Percentiles rank a stretch among this genome's conserved stretches.
phyloP scores from a whole-genome alignment of 2,113 vertebrate genomes.

The Chaenogobius annularis region DNA sequence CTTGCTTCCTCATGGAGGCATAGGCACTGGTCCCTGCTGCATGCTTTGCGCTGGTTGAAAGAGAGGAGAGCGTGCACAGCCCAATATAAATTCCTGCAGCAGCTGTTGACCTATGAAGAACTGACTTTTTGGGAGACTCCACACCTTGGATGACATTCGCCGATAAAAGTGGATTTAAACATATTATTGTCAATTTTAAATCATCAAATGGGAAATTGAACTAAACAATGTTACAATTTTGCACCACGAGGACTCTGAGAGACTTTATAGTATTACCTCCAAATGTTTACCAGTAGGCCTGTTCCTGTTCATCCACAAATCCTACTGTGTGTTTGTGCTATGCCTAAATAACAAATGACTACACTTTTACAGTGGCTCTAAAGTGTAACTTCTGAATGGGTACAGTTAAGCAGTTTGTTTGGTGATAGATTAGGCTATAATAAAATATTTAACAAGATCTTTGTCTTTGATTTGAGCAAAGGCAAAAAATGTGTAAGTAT shows the following conservation, averaged over 20 bases:
- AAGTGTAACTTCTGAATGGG: slow-evolving; percentile 10
- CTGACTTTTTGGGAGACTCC: slow-evolving; percentile 69
- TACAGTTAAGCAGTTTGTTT: slow-evolving; percentile 20
- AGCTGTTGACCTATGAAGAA: slow-evolving; percentile 69
- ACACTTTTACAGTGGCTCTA: slow-evolving; percentile 8
- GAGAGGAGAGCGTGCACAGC: slow-evolving; percentile 65
- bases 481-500: background rate
- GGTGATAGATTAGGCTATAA: slow-evolving; percentile 4
- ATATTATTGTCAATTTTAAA: background rate
- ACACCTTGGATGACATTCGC: slow-evolving; percentile 61
- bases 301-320: slow-evolving; percentile 5
- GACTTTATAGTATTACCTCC: slow-evolving; percentile 6
- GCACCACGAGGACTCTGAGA: slow-evolving; percentile 13
- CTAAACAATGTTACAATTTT: background rate
- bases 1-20: slow-evolving; percentile 74
- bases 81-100: slow-evolving; percentile 68
- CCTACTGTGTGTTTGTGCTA: slow-evolving; percentile 13
- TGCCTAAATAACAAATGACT: slow-evolving; percentile 1
- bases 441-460: slow-evolving; percentile 24
- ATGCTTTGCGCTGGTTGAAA: slow-evolving; percentile 70
- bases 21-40: slow-evolving; percentile 59
- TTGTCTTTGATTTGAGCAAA: background rate
- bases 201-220: slow-evolving; percentile 8
- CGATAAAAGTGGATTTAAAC: slow-evolving; percentile 38
- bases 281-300: slow-evolving; percentile 3